Percentiles rank a stretch among this genome's conserved stretches.
These are phyloP conservation scores for Harpalus rufipes DNA, from an alignment of 2,888 invertebrate species.

Conservation along the genomic window DNA sequence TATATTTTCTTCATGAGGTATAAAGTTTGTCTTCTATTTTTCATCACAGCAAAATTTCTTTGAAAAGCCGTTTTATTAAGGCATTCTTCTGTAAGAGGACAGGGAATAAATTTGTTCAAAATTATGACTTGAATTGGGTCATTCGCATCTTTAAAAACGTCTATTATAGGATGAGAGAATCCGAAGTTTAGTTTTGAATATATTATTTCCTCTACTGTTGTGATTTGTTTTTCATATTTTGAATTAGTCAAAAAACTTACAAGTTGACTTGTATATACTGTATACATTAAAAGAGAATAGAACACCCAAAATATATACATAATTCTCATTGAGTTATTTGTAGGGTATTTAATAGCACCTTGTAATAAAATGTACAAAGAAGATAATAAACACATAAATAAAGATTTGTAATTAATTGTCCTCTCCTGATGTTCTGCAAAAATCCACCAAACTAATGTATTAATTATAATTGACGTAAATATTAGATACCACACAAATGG, in stretches of 20 bases:
- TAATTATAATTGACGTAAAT: neutral
- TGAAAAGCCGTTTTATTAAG: slow-evolving; percentile 68
- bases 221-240: slow-evolving; percentile 65
- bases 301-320: slow-evolving; percentile 54
- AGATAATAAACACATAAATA: neutral
- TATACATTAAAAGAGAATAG: slow-evolving; percentile 52
- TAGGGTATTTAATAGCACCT: slow-evolving; percentile 21
- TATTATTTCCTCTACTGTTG: slow-evolving; percentile 47
- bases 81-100: slow-evolving; percentile 69
- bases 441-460: slow-evolving; percentile 30
- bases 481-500: slow-evolving; percentile 39
- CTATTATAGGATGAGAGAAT: neutral
- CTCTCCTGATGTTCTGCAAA: slow-evolving; percentile 19
- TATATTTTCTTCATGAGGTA: slow-evolving; percentile 69
- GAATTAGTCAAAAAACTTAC: slow-evolving; percentile 58
- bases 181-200: slow-evolving; percentile 31
- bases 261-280: slow-evolving; percentile 51
- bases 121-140: slow-evolving; percentile 63
- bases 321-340: slow-evolving; percentile 29
- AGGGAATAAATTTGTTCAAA: slow-evolving; percentile 68
- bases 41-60: slow-evolving; percentile 69
- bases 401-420: slow-evolving; percentile 3
- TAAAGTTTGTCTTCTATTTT: slow-evolving; percentile 68
- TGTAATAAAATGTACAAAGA: slow-evolving; percentile 52
- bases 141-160: slow-evolving; percentile 1